These are phyloP conservation scores for Lerema accius DNA, from an alignment of 1,140 invertebrate genomes.

Conservation along the genomic window DNA sequence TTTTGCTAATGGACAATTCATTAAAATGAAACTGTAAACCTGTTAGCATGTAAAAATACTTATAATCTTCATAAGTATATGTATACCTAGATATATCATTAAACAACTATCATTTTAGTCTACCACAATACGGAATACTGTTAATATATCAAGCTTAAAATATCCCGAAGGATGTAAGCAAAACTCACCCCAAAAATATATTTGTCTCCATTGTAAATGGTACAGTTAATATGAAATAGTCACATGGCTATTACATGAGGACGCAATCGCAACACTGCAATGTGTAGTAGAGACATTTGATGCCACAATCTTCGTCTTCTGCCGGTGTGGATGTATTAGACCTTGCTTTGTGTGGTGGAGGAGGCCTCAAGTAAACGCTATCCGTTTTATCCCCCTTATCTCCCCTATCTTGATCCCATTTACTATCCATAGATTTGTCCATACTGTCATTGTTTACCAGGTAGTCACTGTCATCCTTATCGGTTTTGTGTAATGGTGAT, in stretches of 20 bases:
- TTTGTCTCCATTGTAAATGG: slow-evolving; percentile 2
- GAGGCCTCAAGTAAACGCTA: slow-evolving; percentile 66
- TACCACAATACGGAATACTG: too few relatives aligned
- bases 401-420: slow-evolving; percentile 33
- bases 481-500: slow-evolving; percentile 42
- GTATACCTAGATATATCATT: too few relatives aligned
- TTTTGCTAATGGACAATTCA: too few relatives aligned
- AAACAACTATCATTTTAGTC: too few relatives aligned
- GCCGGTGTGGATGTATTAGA: slow-evolving; percentile 46
- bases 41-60: too few relatives aligned
- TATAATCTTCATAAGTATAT: too few relatives aligned
- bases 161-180: background rate
- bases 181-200: slow-evolving; percentile 28
- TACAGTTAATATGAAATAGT: slow-evolving; percentile 20
- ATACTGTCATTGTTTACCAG: slow-evolving; percentile 46
- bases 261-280: slow-evolving; percentile 77
- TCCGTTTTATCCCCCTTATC: slow-evolving; percentile 64
- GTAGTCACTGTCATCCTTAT: slow-evolving; percentile 45
- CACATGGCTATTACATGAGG: slow-evolving; percentile 64
- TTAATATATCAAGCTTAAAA: background rate
- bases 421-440: slow-evolving; percentile 42
- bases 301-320: slow-evolving; percentile 72
- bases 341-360: slow-evolving; percentile 53
- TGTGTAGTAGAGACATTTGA: slow-evolving; percentile 76
- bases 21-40: too few relatives aligned